phyloP scores from a whole-genome alignment of 2,888 invertebrate genomes.

The Aleiodes leptofemur region DNA sequence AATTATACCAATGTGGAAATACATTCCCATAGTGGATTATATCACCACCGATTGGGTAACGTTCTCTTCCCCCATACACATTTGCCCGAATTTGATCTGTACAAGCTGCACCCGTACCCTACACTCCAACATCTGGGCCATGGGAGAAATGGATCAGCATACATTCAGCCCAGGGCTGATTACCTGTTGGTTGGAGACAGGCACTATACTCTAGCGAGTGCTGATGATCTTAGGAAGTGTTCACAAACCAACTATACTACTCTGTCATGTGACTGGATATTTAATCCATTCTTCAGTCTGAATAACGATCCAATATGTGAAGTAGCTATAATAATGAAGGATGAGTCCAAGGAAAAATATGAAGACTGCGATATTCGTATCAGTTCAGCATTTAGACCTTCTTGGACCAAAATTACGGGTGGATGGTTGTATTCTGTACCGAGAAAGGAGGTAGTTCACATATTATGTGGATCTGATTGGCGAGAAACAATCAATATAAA shows the following conservation, averaged over 20 bases:
- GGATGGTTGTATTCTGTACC: conserved; percentile 8
- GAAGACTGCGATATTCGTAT: not conserved
- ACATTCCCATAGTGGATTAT: not conserved
- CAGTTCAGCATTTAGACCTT: not conserved
- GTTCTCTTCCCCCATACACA: not conserved
- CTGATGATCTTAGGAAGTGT: not conserved
- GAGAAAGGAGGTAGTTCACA: not conserved
- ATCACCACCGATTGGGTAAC: not conserved
- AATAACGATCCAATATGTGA: not conserved
- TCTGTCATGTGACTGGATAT: not conserved
- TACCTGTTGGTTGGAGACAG: not conserved
- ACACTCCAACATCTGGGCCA: not conserved
- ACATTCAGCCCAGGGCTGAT: not conserved
- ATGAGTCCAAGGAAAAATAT: not conserved
- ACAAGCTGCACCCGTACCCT: conserved; percentile 1
- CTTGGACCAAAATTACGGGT: not conserved
- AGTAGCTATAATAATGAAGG: not conserved
- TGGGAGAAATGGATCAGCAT: conserved; percentile 1
- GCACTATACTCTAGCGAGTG: not conserved
- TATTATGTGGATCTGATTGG: not conserved
- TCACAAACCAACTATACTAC: not conserved
- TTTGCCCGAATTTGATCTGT: not conserved
- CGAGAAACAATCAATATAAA: not conserved
- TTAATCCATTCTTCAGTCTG: not conserved
- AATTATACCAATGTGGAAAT: too few relatives aligned